Evolutionary conservation across 2,113 vertebrate genomes (phyloP).

Genomic region (Hippocampus comes): DNA sequence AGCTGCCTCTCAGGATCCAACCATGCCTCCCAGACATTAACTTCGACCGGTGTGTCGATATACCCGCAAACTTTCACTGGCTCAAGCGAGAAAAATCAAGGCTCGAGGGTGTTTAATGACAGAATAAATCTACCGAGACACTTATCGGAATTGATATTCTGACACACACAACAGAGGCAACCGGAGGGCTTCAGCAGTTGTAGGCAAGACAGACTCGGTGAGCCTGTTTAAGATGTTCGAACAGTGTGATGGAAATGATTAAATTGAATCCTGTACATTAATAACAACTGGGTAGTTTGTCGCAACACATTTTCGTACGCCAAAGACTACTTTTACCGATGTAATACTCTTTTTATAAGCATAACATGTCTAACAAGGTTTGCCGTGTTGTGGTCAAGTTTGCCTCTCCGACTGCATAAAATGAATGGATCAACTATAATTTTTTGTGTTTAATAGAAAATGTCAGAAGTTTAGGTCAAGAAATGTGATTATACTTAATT

Average conservation of each 20-base stretch:
- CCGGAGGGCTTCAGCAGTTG: slow-evolving; percentile 35
- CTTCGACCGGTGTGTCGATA: slow-evolving; percentile 54
- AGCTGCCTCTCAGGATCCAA: slow-evolving; percentile 26
- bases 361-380: no score
- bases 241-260: background rate
- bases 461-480: no score
- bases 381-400: no score
- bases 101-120: slow-evolving; percentile 54
- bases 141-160: slow-evolving; percentile 56
- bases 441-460: no score
- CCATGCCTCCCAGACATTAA: slow-evolving; percentile 24
- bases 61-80: slow-evolving; percentile 45
- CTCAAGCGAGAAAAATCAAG: slow-evolving; percentile 57
- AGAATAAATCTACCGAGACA: slow-evolving; percentile 57
- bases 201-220: slow-evolving; percentile 10
- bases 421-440: no score
- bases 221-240: slow-evolving; percentile 26
- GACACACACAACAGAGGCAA: slow-evolving; percentile 42
- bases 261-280: background rate
- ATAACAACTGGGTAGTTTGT: background rate
- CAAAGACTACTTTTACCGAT: no score
- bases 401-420: no score
- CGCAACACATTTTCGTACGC: background rate
- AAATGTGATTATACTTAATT: no score
- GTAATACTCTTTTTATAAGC: no score